These are phyloP conservation scores for Meteorus colon DNA, from an alignment of 2,888 invertebrate genomes.

Conservation along the genomic window DNA sequence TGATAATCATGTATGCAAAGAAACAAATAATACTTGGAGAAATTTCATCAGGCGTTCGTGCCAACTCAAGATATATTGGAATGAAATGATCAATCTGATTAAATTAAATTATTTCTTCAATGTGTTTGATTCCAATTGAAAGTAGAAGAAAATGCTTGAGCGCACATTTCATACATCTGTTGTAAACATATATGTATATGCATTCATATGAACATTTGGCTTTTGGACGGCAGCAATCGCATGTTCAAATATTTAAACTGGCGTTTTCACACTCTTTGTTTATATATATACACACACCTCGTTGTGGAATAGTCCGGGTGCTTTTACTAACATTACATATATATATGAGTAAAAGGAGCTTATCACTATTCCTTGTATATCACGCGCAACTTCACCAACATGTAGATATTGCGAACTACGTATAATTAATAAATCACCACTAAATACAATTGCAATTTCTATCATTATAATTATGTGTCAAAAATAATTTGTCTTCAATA, in stretches of 20 bases:
- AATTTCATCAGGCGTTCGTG: neutral
- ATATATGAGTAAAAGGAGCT: neutral
- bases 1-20: neutral
- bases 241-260: conserved; percentile 8
- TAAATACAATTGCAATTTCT: neutral
- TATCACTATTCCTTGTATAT: neutral
- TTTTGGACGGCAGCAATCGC: neutral
- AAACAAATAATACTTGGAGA: neutral
- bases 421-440: neutral
- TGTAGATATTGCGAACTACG: neutral
- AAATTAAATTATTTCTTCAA: neutral
- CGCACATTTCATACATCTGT: neutral
- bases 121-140: conserved; percentile 1
- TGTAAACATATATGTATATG: neutral
- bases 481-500: neutral
- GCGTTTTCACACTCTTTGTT: neutral
- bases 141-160: neutral
- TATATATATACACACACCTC: neutral
- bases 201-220: neutral
- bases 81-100: neutral
- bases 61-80: neutral
- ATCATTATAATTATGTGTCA: neutral
- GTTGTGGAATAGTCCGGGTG: neutral
- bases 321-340: neutral
- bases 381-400: neutral